A percentile compares a stretch with the other conserved stretches of the same genome.
Evolutionary conservation across 1,140 invertebrate species (phyloP).

Genomic region (Heliconius himera): DNA sequence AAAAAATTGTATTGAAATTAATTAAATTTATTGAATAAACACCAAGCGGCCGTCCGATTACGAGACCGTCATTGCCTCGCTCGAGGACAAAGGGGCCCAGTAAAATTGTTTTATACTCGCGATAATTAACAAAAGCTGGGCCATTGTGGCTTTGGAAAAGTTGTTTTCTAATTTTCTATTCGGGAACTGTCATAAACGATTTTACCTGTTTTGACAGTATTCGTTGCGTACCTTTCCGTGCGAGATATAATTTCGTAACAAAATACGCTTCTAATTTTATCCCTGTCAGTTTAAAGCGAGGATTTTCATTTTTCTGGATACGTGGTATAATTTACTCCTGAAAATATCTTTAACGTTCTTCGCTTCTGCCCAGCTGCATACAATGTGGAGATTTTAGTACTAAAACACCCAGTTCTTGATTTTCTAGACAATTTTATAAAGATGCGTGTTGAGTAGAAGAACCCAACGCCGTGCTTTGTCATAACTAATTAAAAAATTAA

Average conservation of each 20-base stretch:
- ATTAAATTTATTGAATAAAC: conserved; percentile 33
- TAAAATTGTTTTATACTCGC: conserved; percentile 27
- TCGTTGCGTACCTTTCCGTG: neutral
- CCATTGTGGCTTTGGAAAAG: conserved; percentile 31
- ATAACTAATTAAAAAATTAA: too few relatives aligned
- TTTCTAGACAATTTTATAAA: too few relatives aligned
- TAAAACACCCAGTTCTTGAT: too few relatives aligned
- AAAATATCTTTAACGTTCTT: too few relatives aligned
- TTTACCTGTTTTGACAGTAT: conserved; percentile 1
- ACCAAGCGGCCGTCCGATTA: conserved; percentile 23
- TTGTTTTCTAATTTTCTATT: conserved; percentile 18
- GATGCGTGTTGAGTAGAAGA: too few relatives aligned
- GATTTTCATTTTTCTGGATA: neutral
- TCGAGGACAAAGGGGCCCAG: conserved; percentile 25
- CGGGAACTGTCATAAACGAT: neutral
- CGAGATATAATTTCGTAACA: neutral
- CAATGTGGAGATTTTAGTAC: too few relatives aligned
- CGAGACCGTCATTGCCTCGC: conserved; percentile 20
- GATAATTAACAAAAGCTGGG: conserved; percentile 34
- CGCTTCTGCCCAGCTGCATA: too few relatives aligned
- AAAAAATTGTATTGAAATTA: conserved; percentile 2
- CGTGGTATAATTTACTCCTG: too few relatives aligned
- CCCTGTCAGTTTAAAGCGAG: neutral
- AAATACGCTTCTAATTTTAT: neutral
- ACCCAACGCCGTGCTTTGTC: too few relatives aligned